Evolutionary conservation across 2,888 invertebrate species (phyloP), one percentile per base, ranked within the genome.

Genomic region (Coenonympha glycerion): DNA sequence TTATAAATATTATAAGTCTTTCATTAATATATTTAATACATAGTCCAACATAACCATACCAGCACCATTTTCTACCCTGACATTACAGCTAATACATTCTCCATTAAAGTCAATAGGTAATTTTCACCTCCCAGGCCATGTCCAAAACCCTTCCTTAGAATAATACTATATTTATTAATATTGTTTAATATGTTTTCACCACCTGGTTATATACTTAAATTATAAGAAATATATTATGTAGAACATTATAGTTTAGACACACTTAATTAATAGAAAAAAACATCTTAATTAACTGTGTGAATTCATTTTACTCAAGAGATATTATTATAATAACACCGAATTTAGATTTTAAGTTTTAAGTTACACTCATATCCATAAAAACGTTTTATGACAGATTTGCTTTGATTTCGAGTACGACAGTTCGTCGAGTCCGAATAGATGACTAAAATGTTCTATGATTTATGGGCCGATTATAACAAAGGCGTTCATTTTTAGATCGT

Each of bases 61-160:
- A 79, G 78, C 79, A 80, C 78, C 79, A 63, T 63, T 61, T n/a
- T 61, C 63, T 70, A 79, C 77, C 76, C 78, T 79, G 78, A 63
- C 67, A 13, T 40, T 21, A 18, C 42, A 30, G 21, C 16, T 39
- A 31, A 31, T 44, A 24, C 33, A 26, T 26, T 28, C 26, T 39
- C 9, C 28, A 39, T 18, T 21, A 36, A 28, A 15, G 18, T 15
- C 24, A 24, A 6, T 18, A 6, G 26, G 6, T 33, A 13, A 24
- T 47, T 41, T 44, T 21, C 11, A 31, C 28, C 41, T 41, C 19
- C 19, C 31, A 44, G 31, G 39, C 6, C 47, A 48, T 33, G 13
- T 31, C 33, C 30, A 31, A 42, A 31, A 44, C 42, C 42, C 33
- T 31, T 44, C 31, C 42, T 21, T 22, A 39, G 24, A 18, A 5